phyloP scores from a whole-genome alignment of 1,140 invertebrate genomes.

The fruit fly (Drosophila melanogaster) region Release_6_plus_ISO1_MT NT_033777.3:10544001-10544500 shows the following conservation, averaged over 20 bases:
- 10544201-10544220: conserved; percentile 51
- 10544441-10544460: conserved; percentile 34
- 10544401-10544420: conserved; percentile 29
- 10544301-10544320: conserved; percentile 40
- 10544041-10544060: too few species aligned
- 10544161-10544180: conserved; percentile 6
- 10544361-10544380: conserved; percentile 56
- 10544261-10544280: conserved; percentile 46
- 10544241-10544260: conserved; percentile 54
- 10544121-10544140: neutral
- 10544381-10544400: conserved; percentile 63
- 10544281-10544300: conserved; percentile 28
- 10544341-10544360: conserved; percentile 9
- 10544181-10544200: conserved; percentile 23
- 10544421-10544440: conserved; percentile 46
- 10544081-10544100: too few species aligned
- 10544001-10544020: conserved; percentile 31
- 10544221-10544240: conserved; percentile 41
- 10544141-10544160: too few species aligned
- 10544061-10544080: too few species aligned
- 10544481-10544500: conserved; percentile 13
- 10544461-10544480: conserved; percentile 11
- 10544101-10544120: too few species aligned
- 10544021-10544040: neutral
- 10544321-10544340: conserved; percentile 39